These are phyloP conservation scores for Marasmarcha lunaedactyla DNA, from an alignment of 2,888 invertebrate genomes.

Conservation along the genomic window DNA sequence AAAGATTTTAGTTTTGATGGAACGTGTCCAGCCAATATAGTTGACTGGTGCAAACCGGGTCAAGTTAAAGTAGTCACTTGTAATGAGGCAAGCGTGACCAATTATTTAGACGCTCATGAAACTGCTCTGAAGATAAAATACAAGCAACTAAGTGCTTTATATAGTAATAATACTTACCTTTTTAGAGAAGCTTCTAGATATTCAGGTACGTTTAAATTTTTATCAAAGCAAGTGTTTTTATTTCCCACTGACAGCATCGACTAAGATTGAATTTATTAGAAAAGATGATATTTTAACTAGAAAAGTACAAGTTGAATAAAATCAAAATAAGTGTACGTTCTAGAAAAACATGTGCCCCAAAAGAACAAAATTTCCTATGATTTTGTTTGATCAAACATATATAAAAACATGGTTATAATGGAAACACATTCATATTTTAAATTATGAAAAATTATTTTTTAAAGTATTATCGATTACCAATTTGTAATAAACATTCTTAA, in stretches of 20 bases:
- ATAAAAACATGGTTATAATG: too few species aligned
- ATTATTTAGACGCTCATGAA: conserved; percentile 68
- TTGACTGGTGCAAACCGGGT: conserved; percentile 61
- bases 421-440: too few species aligned
- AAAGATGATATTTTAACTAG: too few species aligned
- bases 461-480: too few species aligned
- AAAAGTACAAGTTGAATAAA: too few species aligned
- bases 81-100: conserved; percentile 56
- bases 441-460: too few species aligned
- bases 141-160: conserved; percentile 48
- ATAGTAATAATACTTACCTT: conserved; percentile 59
- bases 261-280: too few species aligned
- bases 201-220: conserved; percentile 48
- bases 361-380: too few species aligned
- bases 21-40: conserved; percentile 50
- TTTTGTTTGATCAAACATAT: too few species aligned
- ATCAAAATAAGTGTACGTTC: too few species aligned
- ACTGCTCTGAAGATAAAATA: conserved; percentile 55
- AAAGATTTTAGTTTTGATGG: conserved; percentile 55
- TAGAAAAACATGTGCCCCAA: too few species aligned
- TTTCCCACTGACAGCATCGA: not conserved
- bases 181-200: conserved; percentile 55
- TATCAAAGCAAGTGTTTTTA: not conserved
- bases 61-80: conserved; percentile 59
- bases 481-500: too few species aligned